Evolutionary conservation across 2,888 invertebrate genomes (phyloP), one percentile per base, ranked within the genome.

Genomic region (Lepetodrilus schrolli): DNA sequence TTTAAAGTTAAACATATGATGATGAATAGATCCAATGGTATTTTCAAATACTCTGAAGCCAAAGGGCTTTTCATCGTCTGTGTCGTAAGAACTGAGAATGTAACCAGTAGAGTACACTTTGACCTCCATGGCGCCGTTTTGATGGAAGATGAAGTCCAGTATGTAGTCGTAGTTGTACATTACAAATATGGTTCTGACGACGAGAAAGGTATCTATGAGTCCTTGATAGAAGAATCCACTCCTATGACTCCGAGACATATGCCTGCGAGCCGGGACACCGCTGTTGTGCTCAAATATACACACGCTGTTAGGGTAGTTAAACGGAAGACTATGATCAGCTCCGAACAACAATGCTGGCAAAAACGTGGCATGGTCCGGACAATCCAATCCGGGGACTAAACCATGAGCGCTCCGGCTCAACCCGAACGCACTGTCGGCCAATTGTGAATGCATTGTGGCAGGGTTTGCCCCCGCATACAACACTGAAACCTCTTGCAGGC

Each of bases 371-470:
- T 84, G 77, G 8, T 77, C 78, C 0, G 87, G 87, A 65, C 88
- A 88, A 75, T 88, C 88, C 0, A 83, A 80, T 1, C 87, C 88
- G 0, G 84, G 83, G 2, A 84, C 74, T 34, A 88, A 78, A n/a
- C 80, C 80, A 38, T 75, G 72, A 2, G 82, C 80, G 13, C 76
- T 71, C 17, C 79, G 74, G 1, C 86, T 86, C 20, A 86, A 70
- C 3, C 82, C 74, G 34, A 78, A 81, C 17, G 79, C 76, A 21
- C 84, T 81, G 70, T 87, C 86, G 30, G 84, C 76, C 37, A 80
- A 84, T 30, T 83, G 77, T 0, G 83, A 66, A 50, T 80, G 78
- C 20, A 76, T 75, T 20, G 79, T 75, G 17, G 75, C 68, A 0
- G 86, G 86, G 20, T 78, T 82, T 21, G 75, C 73, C 0, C 86